A percentile compares a stretch with the other conserved stretches of the same genome.
Conservation (phyloP, 2,113 vertebrate genomes). For the Amblyopsis rosae region DNA sequence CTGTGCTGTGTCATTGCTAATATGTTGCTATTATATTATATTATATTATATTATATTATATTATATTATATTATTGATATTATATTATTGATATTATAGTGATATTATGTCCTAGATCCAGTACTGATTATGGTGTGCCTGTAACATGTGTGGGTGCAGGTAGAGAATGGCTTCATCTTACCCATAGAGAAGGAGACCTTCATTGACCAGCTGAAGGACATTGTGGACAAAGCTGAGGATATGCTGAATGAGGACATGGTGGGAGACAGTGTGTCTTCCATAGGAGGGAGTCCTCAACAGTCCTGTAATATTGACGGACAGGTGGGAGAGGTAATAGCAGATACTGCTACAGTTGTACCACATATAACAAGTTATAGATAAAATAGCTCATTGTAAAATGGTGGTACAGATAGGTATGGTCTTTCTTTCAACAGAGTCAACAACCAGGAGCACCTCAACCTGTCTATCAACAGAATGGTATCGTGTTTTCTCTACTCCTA, state of each 20-base stretch:
- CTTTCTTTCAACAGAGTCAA: constrained; percentile 60
- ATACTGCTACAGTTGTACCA: background rate
- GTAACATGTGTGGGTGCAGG: constrained; percentile 68
- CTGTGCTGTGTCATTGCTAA: background rate
- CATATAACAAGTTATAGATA: too few relatives aligned
- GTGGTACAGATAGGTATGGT: background rate
- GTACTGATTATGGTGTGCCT: background rate
- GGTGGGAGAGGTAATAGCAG: constrained; percentile 77
- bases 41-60: background rate
- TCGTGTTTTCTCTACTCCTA: background rate
- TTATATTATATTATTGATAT: background rate
- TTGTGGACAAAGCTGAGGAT: constrained; percentile 98
- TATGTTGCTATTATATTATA: background rate
- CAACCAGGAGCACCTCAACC: constrained; percentile 81
- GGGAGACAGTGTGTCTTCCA: constrained; percentile 81
- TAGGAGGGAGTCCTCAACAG: constrained; percentile 83
- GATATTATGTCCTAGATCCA: too few relatives aligned
- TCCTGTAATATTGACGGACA: constrained; percentile 68
- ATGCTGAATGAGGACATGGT: constrained; percentile 93
- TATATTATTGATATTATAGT: too few relatives aligned
- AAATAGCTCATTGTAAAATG: too few relatives aligned
- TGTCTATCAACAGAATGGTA: constrained; percentile 96
- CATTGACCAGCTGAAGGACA: constrained; percentile 97
- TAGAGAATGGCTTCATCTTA: constrained; percentile 96
- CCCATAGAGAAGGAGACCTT: constrained; percentile 92